Conservation (phyloP, 1,140 invertebrate genomes). For the Dendroctonus valens region DNA sequence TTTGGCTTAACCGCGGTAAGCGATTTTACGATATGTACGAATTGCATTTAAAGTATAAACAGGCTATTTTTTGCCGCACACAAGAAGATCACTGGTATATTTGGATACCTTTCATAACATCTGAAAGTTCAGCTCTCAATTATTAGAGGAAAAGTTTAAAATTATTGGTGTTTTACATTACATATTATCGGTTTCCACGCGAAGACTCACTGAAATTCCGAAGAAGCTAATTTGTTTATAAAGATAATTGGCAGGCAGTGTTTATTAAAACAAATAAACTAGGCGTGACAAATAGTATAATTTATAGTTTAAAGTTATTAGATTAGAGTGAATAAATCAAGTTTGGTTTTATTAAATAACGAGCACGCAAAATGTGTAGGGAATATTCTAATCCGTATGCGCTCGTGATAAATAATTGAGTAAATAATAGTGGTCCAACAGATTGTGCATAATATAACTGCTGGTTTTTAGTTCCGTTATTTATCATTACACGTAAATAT, state of each 20-base stretch:
- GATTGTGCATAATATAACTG: conserved; percentile 14
- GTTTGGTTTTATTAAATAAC: conserved; percentile 13
- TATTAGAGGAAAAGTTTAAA: too few relatives aligned
- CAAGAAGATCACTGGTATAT: too few relatives aligned
- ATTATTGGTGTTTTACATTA: too few relatives aligned
- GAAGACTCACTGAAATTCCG: conserved; percentile 2
- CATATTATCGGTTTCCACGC: background rate
- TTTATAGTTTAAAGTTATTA: conserved; percentile 26
- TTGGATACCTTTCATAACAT: too few relatives aligned
- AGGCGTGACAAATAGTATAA: conserved; percentile 28
- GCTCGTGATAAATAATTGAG: conserved; percentile 13
- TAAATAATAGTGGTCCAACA: conserved; percentile 14
- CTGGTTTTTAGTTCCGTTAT: conserved; percentile 3
- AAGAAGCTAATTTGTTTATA: conserved; percentile 22
- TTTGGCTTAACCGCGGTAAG: too few relatives aligned
- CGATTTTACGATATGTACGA: too few relatives aligned
- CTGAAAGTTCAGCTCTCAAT: too few relatives aligned
- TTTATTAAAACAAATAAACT: conserved; percentile 28
- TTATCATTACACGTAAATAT: conserved; percentile 9
- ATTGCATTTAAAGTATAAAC: too few relatives aligned
- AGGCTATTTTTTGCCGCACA: too few relatives aligned
- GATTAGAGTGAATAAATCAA: conserved; percentile 26
- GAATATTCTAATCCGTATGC: conserved; percentile 9
- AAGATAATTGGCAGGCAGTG: conserved; percentile 24
- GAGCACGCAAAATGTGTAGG: conserved; percentile 17